phyloP scores from a whole-genome alignment of 2,888 invertebrate species.

The Monopis laevigella region DNA sequence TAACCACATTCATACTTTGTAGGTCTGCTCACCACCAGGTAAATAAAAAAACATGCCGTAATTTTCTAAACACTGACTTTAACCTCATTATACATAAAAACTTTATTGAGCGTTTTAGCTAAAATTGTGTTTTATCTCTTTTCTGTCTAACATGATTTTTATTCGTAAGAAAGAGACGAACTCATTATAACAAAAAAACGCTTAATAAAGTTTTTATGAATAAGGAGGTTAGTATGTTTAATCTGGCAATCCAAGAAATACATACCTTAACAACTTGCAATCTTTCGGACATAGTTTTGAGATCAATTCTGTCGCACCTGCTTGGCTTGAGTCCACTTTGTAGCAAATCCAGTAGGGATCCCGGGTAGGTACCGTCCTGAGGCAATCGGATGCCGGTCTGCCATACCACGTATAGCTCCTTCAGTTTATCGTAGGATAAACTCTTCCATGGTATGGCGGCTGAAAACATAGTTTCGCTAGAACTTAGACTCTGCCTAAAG shows the following conservation, averaged over 20 bases:
- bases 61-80: no score
- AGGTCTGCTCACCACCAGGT: no score
- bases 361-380: slow-evolving; percentile 50
- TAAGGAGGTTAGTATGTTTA: not conserved
- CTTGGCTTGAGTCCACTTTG: slow-evolving; percentile 37
- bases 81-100: no score
- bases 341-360: slow-evolving; percentile 38
- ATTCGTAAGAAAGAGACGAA: no score
- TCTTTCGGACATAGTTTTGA: slow-evolving; percentile 32
- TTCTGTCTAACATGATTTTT: no score
- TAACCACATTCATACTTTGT: no score
- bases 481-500: no score
- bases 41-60: no score
- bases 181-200: not conserved
- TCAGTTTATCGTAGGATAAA: slow-evolving; percentile 39
- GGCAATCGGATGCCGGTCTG: slow-evolving; percentile 37
- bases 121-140: no score
- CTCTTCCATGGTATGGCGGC: slow-evolving; percentile 48
- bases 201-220: no score
- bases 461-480: slow-evolving; percentile 26
- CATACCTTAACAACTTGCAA: slow-evolving; percentile 42
- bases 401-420: slow-evolving; percentile 44
- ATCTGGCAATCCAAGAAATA: not conserved
- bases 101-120: no score
- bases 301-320: slow-evolving; percentile 31